Base-by-base conservation (phyloP, 1,140 invertebrate species). In the Sitobion miscanthi region DNA sequence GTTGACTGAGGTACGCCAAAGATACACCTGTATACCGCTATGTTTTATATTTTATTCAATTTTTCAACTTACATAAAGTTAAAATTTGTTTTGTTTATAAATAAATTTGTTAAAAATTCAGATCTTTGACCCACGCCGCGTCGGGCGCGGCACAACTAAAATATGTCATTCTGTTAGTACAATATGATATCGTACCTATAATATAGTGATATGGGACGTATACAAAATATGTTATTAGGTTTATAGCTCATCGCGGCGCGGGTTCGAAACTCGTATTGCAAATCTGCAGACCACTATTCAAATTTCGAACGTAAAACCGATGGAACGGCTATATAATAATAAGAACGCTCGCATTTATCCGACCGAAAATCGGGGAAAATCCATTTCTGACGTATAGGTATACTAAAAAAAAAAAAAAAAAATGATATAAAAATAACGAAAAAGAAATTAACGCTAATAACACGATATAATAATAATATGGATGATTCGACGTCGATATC, bases 191-290 rank as follows among this genome's bases (percentile, higher is more conserved):
- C 38, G 2, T 38, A 38, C 38, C 38, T 38, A 38, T 2, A 47
- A 38, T 2, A 47, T 52, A 52, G 49, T 52, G 49, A 52, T 52
- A 52, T 52, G 20, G 14, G 11, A 52, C 11, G 49, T 52, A 52
- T 1, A 7, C 23, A 54, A 6, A 38, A 38, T 35, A 54, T 87
- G 49, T 87, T n/a, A 49, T 87, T 87, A 87, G 7, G 30, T 47
- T 30, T 86, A n/a, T 47, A 23, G 45, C 25, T 49, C 20, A 49
- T 49, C 86, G 86, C 1, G 7, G n/a, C 8, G 49, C 20, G 14
- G 17, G 38, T 45, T 85, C 1, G 7, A 89, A 89, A 89, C 87
- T 89, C 47, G 87, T 54, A 89, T 89, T 89, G 87, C 49, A 38
- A 54, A 54, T 88, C 38, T 21, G 38, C 38, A 38, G 35, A 54